Conservation (phyloP, 2,113 vertebrate genomes). For the Podarcis raffonei region DNA sequence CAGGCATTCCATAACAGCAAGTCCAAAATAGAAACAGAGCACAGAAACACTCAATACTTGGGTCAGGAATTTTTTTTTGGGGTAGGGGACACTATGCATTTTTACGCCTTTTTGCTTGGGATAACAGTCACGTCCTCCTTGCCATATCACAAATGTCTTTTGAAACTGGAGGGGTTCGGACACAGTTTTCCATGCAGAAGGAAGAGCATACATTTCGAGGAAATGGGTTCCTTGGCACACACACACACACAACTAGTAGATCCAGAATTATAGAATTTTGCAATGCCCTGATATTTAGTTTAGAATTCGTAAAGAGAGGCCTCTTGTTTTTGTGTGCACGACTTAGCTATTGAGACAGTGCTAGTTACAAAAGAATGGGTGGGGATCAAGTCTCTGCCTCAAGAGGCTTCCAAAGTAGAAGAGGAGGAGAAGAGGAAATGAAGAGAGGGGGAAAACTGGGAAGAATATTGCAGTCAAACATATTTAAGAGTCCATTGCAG, state of each 20-base stretch:
- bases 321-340: background rate
- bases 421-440: background rate
- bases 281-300: background rate
- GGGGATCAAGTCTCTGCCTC: background rate
- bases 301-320: background rate
- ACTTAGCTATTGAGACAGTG: background rate
- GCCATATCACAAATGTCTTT: background rate
- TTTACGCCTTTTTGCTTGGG: background rate
- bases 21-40: background rate
- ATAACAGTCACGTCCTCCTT: background rate
- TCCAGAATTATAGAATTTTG: background rate
- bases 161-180: background rate
- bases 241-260: background rate
- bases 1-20: background rate
- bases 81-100: too few species aligned
- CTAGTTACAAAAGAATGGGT: background rate
- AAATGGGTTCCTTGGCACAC: background rate
- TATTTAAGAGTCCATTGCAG: too few species aligned
- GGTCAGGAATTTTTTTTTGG: too few species aligned
- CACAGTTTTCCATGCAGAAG: background rate
- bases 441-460: background rate
- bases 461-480: background rate
- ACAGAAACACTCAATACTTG: background rate
- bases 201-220: too few species aligned
- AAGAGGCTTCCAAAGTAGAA: background rate